Percentiles rank a stretch among this genome's conserved stretches.
Evolutionary conservation across 2,113 vertebrate species (phyloP).

Genomic region (Strigops habroptila): DNA sequence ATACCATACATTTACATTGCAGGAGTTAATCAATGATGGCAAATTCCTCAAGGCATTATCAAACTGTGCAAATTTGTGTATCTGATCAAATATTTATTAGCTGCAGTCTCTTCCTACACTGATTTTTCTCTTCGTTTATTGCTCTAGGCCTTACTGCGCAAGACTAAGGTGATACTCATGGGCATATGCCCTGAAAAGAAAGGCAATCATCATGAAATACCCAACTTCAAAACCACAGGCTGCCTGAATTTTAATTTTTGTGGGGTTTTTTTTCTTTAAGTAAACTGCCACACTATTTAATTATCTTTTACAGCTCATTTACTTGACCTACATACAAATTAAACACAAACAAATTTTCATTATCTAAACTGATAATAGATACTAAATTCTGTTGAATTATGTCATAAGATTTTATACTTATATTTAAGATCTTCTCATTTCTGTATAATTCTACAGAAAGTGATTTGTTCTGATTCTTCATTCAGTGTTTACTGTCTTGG

Average conservation of each 20-base stretch:
- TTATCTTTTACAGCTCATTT: slow-evolving; percentile 27
- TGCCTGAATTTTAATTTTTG: slow-evolving; percentile 32
- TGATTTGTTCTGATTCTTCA: not conserved
- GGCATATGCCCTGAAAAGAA: slow-evolving; percentile 39
- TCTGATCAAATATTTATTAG: slow-evolving; percentile 79
- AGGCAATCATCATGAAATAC: slow-evolving; percentile 43
- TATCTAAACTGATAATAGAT: not conserved
- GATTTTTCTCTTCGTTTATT: slow-evolving; percentile 58
- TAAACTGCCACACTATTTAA: slow-evolving; percentile 15
- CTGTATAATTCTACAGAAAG: not conserved
- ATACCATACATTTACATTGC: not conserved
- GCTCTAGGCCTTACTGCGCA: slow-evolving; percentile 28
- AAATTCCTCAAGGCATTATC: slow-evolving; percentile 72
- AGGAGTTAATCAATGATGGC: slow-evolving; percentile 67
- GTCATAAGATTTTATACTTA: not conserved
- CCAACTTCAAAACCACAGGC: slow-evolving; percentile 45
- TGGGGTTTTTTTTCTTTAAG: not conserved
- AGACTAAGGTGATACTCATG: slow-evolving; percentile 43
- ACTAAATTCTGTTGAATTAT: not conserved
- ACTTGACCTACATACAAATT: slow-evolving; percentile 24
- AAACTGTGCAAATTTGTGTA: slow-evolving; percentile 75
- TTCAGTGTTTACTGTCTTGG: not conserved
- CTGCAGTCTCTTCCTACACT: slow-evolving; percentile 58
- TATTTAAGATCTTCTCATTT: not conserved
- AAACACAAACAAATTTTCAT: not conserved